Percentiles rank a stretch among this genome's conserved stretches.
Conservation (phyloP, 2,888 invertebrate genomes). For the Ormyrus pomaceus region DNA sequence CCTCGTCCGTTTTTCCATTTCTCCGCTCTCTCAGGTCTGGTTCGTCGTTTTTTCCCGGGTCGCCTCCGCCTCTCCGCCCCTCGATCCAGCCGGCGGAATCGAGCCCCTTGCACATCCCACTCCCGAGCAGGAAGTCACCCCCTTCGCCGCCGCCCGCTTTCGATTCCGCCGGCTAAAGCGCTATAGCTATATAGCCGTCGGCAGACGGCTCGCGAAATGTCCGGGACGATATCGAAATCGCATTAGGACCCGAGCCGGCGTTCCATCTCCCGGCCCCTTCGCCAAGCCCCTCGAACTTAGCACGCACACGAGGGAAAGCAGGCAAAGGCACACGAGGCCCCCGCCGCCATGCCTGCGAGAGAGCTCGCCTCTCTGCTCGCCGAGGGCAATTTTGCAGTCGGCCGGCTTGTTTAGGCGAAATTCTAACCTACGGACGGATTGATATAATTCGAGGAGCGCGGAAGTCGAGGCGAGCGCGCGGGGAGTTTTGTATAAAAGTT, state of each 20-base stretch:
- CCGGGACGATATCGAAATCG: constrained; percentile 69
- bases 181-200: constrained; percentile 59
- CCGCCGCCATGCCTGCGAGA: constrained; percentile 39
- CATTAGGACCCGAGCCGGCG: constrained; percentile 64
- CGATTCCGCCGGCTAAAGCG: constrained; percentile 29
- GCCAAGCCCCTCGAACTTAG: constrained; percentile 15
- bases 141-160: constrained; percentile 37
- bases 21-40: constrained; percentile 43
- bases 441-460: not conserved
- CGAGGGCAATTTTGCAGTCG: not conserved
- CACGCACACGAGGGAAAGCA: not conserved
- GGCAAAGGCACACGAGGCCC: constrained; percentile 4
- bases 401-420: constrained; percentile 42
- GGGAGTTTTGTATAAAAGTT: not conserved
- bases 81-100: constrained; percentile 46
- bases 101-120: constrained; percentile 55
- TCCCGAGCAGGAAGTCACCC: constrained; percentile 59
- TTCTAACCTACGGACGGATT: constrained; percentile 41
- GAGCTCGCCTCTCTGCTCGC: constrained; percentile 44
- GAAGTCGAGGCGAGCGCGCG: constrained; percentile 5
- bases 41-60: constrained; percentile 18
- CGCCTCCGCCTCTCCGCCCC: not conserved
- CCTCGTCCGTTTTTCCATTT: constrained; percentile 58
- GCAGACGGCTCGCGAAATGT: constrained; percentile 57
- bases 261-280: constrained; percentile 5